A percentile compares a stretch with the other conserved stretches of the same genome.
These are phyloP conservation scores for Drosophila burlai DNA, from an alignment of 1,140 invertebrate species.

Conservation along the genomic window DNA sequence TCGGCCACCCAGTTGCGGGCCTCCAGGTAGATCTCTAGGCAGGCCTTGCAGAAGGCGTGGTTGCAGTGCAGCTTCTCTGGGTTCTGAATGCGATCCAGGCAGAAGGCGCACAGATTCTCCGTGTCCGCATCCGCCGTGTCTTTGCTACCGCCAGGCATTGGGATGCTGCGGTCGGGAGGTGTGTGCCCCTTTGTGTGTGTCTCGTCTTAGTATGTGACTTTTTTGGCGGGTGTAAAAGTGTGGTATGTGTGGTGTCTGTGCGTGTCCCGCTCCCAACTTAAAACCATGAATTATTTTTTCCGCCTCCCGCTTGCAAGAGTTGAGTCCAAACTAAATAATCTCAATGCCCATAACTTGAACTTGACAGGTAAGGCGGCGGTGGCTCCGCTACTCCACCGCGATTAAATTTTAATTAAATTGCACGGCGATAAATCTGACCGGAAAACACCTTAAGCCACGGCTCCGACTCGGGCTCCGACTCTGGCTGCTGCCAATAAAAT, in stretches of 20 bases:
- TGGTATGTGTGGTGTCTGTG: conserved; percentile 1
- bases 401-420: conserved; percentile 54
- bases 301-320: not conserved
- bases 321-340: conserved; percentile 22
- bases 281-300: conserved; percentile 1
- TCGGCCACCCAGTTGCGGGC: conserved; percentile 53
- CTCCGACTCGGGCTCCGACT: not conserved
- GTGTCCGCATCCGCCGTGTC: not conserved
- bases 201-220: conserved; percentile 8
- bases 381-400: conserved; percentile 21
- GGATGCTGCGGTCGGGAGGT: not conserved
- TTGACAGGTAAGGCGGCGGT: conserved; percentile 18
- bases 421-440: conserved; percentile 36
- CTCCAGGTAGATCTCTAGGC: conserved; percentile 45
- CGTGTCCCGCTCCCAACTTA: conserved; percentile 3
- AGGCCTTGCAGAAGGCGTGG: conserved; percentile 59
- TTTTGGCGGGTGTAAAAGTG: conserved; percentile 15
- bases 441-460: conserved; percentile 37
- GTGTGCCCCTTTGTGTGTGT: not conserved
- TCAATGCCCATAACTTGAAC: not conserved
- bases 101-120: conserved; percentile 56
- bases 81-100: conserved; percentile 43
- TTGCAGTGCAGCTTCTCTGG: conserved; percentile 48
- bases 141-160: not conserved
- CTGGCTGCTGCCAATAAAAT: conserved; percentile 60